Base-by-base conservation (phyloP, 2,113 vertebrate species). In the Antechinus flavipes region DNA sequence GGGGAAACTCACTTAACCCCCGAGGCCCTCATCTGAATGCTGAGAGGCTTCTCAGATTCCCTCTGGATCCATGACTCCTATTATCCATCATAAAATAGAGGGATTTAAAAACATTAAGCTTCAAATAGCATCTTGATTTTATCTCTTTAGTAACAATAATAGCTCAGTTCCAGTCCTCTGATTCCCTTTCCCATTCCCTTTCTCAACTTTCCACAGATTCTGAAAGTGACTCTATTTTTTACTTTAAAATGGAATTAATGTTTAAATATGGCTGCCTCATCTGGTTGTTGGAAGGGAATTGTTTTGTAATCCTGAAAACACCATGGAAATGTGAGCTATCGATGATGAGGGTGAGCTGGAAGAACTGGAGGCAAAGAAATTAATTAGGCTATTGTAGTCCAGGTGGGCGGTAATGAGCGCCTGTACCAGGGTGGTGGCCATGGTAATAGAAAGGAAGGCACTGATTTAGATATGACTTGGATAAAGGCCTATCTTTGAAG, bases 401-500 rank as follows among this genome's bases (percentile, higher is more conserved):
- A 84, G 68, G 68, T 84, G 68, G 68, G 68, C 7, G n/a, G n/a
- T 84, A 84, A 84, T 84, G n/a, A 84, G 68, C 6, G 19, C 68
- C n/a, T 84, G 35, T 42, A 42, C n/a, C n/a, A 42, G 68, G 68
- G 68, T 84, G 68, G n/a, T 84, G 68, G 68, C n/a, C 68, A 84
- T 84, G 68, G 68, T 23, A 42, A 84, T 84, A 8, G 68, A 84
- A 84, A 84, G 68, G 19, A 84, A 76, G n/a, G 68, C 5, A 42
- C n/a, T 84, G n/a, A 84, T 84, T 84, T 84, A 42, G 68, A 84
- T 84, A 84, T 42, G 68, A 2, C n/a, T 84, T 42, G 7, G 68
- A 84, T 84, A 84, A 84, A 84, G 68, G n/a, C 68, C 68, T 84
- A 42, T 84, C 68, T n/a, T 84, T 84, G n/a, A 84, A 84, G 68